phyloP scores from a whole-genome alignment of 2,888 invertebrate genomes.

The Chrysotoxum bicinctum region DNA sequence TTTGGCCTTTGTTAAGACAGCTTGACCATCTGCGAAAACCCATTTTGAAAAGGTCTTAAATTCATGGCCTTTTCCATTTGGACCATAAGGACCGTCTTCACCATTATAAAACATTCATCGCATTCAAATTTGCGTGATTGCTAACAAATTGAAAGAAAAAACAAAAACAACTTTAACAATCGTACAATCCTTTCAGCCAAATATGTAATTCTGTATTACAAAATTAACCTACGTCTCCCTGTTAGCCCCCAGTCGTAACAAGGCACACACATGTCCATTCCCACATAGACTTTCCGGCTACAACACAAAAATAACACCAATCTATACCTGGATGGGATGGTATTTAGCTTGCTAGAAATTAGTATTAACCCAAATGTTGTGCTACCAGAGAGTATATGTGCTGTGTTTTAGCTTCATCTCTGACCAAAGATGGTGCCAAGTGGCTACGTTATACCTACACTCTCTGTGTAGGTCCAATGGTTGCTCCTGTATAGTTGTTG shows the following conservation, averaged over 20 bases:
- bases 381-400: constrained; percentile 55
- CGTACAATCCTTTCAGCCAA: constrained; percentile 68
- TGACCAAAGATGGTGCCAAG: constrained; percentile 68
- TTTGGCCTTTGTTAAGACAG: not conserved
- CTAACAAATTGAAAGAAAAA: constrained; percentile 29
- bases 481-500: constrained; percentile 26
- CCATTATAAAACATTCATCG: not conserved
- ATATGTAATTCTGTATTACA: constrained; percentile 59
- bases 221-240: constrained; percentile 40
- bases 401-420: constrained; percentile 58
- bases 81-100: constrained; percentile 38
- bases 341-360: constrained; percentile 67
- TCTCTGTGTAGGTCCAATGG: constrained; percentile 4
- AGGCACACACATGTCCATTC: constrained; percentile 57
- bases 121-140: constrained; percentile 60
- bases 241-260: constrained; percentile 42
- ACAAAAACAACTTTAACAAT: constrained; percentile 37
- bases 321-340: constrained; percentile 56
- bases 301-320: not conserved
- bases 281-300: constrained; percentile 58
- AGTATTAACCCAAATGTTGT: constrained; percentile 67
- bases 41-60: constrained; percentile 22
- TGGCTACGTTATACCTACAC: not conserved
- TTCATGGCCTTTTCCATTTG: constrained; percentile 4
- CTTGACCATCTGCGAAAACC: constrained; percentile 36